phyloP scores from a whole-genome alignment of 2,888 invertebrate genomes.

The Nudaria mundana region DNA sequence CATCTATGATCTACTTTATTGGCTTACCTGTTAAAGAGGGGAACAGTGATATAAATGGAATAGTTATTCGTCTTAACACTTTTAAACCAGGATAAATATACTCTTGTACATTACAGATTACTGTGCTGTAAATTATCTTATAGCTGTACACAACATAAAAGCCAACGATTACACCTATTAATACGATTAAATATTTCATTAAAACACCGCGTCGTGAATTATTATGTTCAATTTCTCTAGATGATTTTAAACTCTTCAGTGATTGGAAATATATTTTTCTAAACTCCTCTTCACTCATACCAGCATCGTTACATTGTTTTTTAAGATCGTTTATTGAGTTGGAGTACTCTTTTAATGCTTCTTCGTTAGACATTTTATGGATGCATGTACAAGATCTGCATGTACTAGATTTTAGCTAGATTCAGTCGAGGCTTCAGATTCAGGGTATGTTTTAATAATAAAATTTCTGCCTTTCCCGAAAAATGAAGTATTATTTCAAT shows the following conservation, averaged over 20 bases:
- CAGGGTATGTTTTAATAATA: no score
- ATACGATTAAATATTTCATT: slow-evolving; percentile 19
- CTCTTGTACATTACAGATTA: slow-evolving; percentile 88
- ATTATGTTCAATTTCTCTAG: slow-evolving; percentile 6
- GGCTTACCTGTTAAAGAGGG: slow-evolving; percentile 86
- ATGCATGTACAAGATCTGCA: no score
- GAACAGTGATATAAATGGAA: slow-evolving; percentile 88
- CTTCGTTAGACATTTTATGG: slow-evolving; percentile 41
- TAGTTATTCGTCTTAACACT: slow-evolving; percentile 85
- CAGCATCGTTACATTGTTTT: slow-evolving; percentile 79
- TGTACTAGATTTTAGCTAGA: no score
- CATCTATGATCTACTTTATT: no score
- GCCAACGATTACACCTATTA: slow-evolving; percentile 33
- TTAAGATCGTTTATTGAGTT: slow-evolving; percentile 81
- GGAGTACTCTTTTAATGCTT: slow-evolving; percentile 62
- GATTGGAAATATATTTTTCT: slow-evolving; percentile 77
- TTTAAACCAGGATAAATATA: slow-evolving; percentile 91
- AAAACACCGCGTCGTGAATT: slow-evolving; percentile 4
- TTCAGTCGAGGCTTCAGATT: neutral
- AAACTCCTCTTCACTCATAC: slow-evolving; percentile 83
- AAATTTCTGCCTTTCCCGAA: no score
- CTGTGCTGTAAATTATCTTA: slow-evolving; percentile 83
- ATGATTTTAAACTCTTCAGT: slow-evolving; percentile 58
- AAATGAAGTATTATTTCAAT: no score
- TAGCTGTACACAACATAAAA: slow-evolving; percentile 72